Conservation (phyloP, 2,888 invertebrate genomes). For the Andrena marginata region DNA sequence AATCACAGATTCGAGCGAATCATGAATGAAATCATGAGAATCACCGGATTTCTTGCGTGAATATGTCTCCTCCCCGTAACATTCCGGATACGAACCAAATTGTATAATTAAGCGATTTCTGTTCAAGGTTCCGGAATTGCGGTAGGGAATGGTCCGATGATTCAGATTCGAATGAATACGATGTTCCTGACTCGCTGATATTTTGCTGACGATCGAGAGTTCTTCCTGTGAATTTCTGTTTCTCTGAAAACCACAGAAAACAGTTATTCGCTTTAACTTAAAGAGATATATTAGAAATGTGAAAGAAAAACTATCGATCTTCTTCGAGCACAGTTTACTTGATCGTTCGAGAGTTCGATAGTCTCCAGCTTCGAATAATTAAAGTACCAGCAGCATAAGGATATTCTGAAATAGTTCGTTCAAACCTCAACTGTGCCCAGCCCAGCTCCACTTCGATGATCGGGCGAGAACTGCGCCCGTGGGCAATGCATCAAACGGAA, state of each 20-base stretch:
- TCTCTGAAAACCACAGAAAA: not conserved
- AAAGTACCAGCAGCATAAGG: not conserved
- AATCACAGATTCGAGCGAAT: not conserved
- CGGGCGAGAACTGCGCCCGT: not conserved
- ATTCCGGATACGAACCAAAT: constrained; percentile 19
- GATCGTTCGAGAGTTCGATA: not conserved
- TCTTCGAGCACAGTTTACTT: too few relatives aligned
- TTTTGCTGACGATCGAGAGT: not conserved
- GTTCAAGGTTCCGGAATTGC: constrained; percentile 30
- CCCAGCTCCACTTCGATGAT: not conserved
- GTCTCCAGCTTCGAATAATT: not conserved
- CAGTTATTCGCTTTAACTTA: not conserved
- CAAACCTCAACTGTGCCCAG: too few relatives aligned
- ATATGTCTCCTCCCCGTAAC: constrained; percentile 10
- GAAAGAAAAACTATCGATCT: not conserved
- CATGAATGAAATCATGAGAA: constrained; percentile 35
- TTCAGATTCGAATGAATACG: constrained; percentile 38
- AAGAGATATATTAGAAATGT: not conserved
- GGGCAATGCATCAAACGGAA: constrained; percentile 5
- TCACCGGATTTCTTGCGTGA: not conserved
- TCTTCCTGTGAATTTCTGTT: not conserved
- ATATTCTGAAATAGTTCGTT: not conserved
- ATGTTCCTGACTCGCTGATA: constrained; percentile 35
- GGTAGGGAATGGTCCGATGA: constrained; percentile 55
- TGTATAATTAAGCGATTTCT: constrained; percentile 37